Conservation (phyloP, 2,888 invertebrate species). For the Cinara cedri region DNA sequence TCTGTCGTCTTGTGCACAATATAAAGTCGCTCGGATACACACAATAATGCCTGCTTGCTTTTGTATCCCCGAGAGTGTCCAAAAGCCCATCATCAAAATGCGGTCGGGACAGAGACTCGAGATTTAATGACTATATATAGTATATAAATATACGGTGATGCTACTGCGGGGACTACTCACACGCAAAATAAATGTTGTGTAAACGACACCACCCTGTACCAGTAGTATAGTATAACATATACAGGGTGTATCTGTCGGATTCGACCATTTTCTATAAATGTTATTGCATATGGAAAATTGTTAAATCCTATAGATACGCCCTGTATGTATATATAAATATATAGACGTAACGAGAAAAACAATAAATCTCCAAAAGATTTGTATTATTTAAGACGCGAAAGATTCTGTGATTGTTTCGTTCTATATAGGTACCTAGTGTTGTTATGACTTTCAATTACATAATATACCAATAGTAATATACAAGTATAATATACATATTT, state of each 20-base stretch:
- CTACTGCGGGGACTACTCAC: background rate
- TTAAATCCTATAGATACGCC: too few species aligned
- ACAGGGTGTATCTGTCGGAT: too few species aligned
- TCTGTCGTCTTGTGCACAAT: slow-evolving; percentile 2
- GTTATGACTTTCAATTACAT: too few species aligned
- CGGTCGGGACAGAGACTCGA: slow-evolving; percentile 1
- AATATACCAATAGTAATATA: too few species aligned
- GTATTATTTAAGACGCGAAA: background rate
- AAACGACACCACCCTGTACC: slow-evolving; percentile 20
- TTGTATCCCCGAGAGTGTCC: slow-evolving; percentile 19
- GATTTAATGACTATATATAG: slow-evolving; percentile 32
- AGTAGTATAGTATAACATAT: too few species aligned
- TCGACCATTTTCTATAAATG: too few species aligned
- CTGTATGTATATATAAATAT: background rate
- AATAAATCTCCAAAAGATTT: slow-evolving; percentile 1
- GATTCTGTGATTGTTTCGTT: too few species aligned
- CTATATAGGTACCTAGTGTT: too few species aligned
- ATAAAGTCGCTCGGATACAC: slow-evolving; percentile 10
- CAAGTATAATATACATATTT: too few species aligned
- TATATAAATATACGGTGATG: too few species aligned
- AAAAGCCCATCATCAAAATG: slow-evolving; percentile 31
- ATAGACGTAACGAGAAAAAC: slow-evolving; percentile 5
- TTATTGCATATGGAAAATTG: too few species aligned
- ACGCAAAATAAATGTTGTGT: slow-evolving; percentile 1
- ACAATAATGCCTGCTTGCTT: background rate